A percentile compares a stretch with the other conserved stretches of the same genome.
Conservation (phyloP, 92 coral and sea anemone species). For the Siderastrea radians region DNA sequence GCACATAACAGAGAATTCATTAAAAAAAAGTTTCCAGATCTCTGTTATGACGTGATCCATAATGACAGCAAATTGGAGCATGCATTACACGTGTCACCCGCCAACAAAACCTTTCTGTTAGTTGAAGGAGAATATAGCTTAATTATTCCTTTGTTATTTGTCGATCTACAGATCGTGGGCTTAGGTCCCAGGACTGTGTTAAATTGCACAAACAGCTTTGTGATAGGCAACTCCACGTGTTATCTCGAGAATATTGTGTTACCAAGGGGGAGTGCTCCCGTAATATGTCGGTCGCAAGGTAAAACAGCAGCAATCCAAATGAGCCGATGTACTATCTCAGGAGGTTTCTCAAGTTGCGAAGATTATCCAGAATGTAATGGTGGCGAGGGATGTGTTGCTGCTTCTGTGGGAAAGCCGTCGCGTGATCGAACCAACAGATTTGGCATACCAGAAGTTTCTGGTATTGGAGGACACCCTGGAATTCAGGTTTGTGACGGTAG, state of each 20-base stretch:
- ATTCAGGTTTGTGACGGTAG: conserved; percentile 50
- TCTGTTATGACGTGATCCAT: conserved; percentile 2
- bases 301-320: conserved; percentile 6
- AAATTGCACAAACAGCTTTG: conserved; percentile 15
- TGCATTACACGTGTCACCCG: not conserved
- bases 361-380: conserved; percentile 86
- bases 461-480: conserved; percentile 61
- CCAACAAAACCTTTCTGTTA: conserved; percentile 64
- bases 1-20: conserved; percentile 10
- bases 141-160: not conserved
- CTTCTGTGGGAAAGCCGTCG: not conserved
- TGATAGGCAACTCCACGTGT: not conserved
- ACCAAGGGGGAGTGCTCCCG: conserved; percentile 46
- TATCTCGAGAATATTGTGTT: conserved; percentile 63
- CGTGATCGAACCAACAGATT: conserved; percentile 67
- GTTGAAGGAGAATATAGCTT: conserved; percentile 57
- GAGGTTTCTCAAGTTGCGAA: conserved; percentile 66
- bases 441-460: conserved; percentile 53
- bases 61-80: conserved; percentile 43
- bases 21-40: conserved; percentile 54
- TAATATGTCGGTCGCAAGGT: conserved; percentile 32
- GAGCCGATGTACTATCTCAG: conserved; percentile 61
- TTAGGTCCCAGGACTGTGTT: conserved; percentile 37
- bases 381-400: conserved; percentile 75
- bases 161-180: conserved; percentile 59